These are phyloP conservation scores for Caenorhabditis brenneri DNA, from an alignment of 1,140 invertebrate genomes.

Conservation along the genomic window DNA sequence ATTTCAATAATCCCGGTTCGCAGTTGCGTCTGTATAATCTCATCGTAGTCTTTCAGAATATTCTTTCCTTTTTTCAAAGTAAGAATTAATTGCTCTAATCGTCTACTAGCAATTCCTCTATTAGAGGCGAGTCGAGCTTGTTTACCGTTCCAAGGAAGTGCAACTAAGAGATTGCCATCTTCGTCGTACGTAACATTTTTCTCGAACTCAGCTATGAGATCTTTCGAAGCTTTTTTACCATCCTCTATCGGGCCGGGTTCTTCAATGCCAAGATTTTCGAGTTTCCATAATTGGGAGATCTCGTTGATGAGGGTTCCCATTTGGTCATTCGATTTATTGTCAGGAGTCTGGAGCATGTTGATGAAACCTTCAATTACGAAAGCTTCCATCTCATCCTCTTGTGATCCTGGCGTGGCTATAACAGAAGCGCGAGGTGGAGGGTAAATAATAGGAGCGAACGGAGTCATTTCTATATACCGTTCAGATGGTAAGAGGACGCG, in stretches of 20 bases:
- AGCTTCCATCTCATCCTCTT: too few species aligned
- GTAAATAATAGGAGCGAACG: too few species aligned
- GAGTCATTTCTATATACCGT: too few species aligned
- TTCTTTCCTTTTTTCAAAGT: neutral
- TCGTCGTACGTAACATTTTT: neutral
- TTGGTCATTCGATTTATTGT: neutral
- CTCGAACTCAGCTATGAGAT: too few species aligned
- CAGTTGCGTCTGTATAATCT: neutral
- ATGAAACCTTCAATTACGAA: too few species aligned
- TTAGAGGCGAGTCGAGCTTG: neutral
- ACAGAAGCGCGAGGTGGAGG: too few species aligned
- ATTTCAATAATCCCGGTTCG: conserved; percentile 17
- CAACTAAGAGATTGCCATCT: neutral
- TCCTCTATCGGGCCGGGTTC: neutral
- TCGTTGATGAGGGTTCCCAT: neutral
- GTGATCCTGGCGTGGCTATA: too few species aligned
- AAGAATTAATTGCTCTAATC: neutral
- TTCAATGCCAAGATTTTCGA: neutral
- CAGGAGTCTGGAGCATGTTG: neutral
- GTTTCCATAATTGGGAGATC: neutral
- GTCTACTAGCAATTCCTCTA: neutral
- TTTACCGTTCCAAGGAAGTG: neutral
- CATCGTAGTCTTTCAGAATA: neutral
- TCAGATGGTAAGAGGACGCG: too few species aligned
- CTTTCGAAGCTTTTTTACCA: neutral